Conservation (phyloP, 2,888 invertebrate species). For the Candidula unifasciata region DNA sequence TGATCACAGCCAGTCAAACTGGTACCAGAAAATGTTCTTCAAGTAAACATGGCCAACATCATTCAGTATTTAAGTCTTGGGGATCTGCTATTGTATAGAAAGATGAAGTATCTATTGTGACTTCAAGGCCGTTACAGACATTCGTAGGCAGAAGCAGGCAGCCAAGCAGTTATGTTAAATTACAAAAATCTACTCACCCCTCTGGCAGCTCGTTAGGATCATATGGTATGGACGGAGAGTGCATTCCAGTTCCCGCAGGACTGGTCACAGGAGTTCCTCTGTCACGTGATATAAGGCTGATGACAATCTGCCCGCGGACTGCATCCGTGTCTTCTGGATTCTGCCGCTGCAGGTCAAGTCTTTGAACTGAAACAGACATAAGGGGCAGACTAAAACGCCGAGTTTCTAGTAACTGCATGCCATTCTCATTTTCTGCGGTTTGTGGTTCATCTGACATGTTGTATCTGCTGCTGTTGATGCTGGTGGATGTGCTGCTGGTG, state of each 20-base stretch:
- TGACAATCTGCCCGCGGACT: conserved; percentile 95
- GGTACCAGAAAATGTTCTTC: too few species aligned
- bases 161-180: too few species aligned
- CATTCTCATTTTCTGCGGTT: conserved; percentile 26
- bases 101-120: too few species aligned
- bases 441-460: neutral
- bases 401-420: conserved; percentile 73
- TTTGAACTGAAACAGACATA: conserved; percentile 84
- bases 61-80: too few species aligned
- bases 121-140: too few species aligned
- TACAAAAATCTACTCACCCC: conserved; percentile 68
- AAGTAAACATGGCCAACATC: neutral
- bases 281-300: conserved; percentile 94
- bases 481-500: neutral
- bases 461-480: neutral
- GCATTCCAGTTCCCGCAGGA: conserved; percentile 85
- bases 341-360: conserved; percentile 92
- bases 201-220: conserved; percentile 83
- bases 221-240: conserved; percentile 63
- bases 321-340: conserved; percentile 91
- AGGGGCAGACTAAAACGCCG: conserved; percentile 89
- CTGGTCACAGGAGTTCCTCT: conserved; percentile 84
- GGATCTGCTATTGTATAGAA: too few species aligned
- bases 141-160: too few species aligned
- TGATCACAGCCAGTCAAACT: too few species aligned